These are phyloP conservation scores for Ectemnius cavifrons DNA, from an alignment of 2,888 invertebrate species.

Conservation along the genomic window DNA sequence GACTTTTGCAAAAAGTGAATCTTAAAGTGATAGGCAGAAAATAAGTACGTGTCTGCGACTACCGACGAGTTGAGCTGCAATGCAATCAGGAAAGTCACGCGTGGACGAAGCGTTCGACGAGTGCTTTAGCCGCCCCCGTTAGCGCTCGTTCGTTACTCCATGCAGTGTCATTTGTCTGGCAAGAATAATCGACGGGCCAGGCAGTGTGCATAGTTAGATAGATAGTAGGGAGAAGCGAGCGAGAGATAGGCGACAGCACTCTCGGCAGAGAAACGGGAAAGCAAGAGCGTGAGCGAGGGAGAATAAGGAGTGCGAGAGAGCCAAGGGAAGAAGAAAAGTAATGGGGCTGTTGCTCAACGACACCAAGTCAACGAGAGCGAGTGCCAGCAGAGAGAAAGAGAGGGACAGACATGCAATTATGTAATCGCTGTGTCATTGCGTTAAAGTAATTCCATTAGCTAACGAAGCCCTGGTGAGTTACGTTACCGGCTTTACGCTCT, in stretches of 20 bases:
- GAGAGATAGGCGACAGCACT: slow-evolving; percentile 12
- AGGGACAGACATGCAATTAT: slow-evolving; percentile 65
- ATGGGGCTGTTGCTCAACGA: slow-evolving; percentile 48
- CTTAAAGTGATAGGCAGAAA: too few species aligned
- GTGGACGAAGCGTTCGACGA: slow-evolving; percentile 47
- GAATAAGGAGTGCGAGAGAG: slow-evolving; percentile 20
- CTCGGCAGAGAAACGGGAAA: slow-evolving; percentile 8
- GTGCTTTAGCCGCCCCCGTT: slow-evolving; percentile 52
- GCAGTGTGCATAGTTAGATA: too few species aligned
- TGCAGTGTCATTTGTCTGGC: slow-evolving; percentile 69
- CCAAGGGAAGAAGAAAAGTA: slow-evolving; percentile 39
- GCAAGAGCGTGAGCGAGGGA: slow-evolving; percentile 1
- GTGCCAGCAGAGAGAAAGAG: neutral
- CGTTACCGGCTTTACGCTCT: slow-evolving; percentile 28
- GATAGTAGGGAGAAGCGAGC: neutral
- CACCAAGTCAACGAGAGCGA: slow-evolving; percentile 56
- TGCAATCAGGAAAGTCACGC: too few species aligned
- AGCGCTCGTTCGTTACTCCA: slow-evolving; percentile 66
- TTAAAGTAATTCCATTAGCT: slow-evolving; percentile 76
- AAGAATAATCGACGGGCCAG: slow-evolving; percentile 61
- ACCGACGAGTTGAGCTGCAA: slow-evolving; percentile 21
- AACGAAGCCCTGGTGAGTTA: slow-evolving; percentile 53
- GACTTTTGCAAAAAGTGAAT: too few species aligned
- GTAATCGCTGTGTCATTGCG: slow-evolving; percentile 77
- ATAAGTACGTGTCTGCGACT: slow-evolving; percentile 4